These are phyloP conservation scores for Psylliodes chrysocephalus DNA, from an alignment of 2,888 invertebrate species.

Conservation along the genomic window DNA sequence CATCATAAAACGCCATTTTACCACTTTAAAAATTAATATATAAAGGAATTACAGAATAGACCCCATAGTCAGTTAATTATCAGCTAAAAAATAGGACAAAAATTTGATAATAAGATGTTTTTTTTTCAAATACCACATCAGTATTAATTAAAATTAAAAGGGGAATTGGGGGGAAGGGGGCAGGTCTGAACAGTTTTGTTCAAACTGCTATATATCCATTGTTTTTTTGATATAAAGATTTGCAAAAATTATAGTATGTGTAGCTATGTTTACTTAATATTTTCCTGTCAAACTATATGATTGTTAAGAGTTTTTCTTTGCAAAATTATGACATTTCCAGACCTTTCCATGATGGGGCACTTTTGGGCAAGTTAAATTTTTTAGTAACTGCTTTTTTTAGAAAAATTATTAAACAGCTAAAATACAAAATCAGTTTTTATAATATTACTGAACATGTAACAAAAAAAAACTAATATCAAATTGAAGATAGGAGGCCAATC, in stretches of 20 bases:
- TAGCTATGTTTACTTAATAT: neutral
- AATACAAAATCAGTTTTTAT: neutral
- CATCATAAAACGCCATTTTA: too few relatives aligned
- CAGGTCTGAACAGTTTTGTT: neutral
- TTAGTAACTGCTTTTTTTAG: neutral
- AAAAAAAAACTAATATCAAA: neutral
- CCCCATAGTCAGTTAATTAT: too few relatives aligned
- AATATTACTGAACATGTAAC: neutral
- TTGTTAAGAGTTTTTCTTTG: neutral
- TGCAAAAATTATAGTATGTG: neutral
- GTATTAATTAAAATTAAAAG: too few relatives aligned
- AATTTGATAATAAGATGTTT: too few relatives aligned
- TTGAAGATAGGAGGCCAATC: neutral
- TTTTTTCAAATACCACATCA: too few relatives aligned
- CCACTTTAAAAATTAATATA: too few relatives aligned
- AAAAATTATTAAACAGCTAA: neutral
- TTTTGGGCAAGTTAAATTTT: neutral
- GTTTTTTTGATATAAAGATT: neutral
- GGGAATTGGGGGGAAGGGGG: neutral
- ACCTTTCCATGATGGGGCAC: too few relatives aligned
- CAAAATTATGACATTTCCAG: neutral
- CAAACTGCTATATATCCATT: neutral
- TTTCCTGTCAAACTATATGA: neutral
- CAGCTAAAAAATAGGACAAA: too few relatives aligned
- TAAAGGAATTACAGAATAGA: too few relatives aligned